A percentile compares a stretch with the other conserved stretches of the same genome.
Evolutionary conservation across 2,888 invertebrate genomes (phyloP).

Genomic region (Cistogaster globosa): DNA sequence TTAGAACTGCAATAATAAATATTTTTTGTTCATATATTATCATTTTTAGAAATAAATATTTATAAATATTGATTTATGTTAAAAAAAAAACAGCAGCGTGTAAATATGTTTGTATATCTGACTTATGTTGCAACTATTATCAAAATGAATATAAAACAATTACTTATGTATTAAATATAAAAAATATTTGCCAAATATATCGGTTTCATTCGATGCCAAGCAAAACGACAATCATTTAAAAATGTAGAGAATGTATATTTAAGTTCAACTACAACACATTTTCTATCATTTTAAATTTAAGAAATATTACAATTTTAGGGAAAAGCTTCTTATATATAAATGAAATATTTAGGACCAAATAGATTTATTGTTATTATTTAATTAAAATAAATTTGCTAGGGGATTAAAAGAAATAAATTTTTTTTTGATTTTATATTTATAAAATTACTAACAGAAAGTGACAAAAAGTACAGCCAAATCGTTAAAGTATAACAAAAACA

Average conservation of each 20-base stretch:
- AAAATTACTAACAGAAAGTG: too few relatives aligned
- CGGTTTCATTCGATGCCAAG: slow-evolving; percentile 26
- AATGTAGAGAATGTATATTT: slow-evolving; percentile 17
- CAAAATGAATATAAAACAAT: slow-evolving; percentile 5
- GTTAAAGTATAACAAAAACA: too few relatives aligned
- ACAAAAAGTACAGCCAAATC: too few relatives aligned
- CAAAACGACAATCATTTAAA: slow-evolving; percentile 52
- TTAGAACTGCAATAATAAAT: slow-evolving; percentile 24
- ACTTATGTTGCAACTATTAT: slow-evolving; percentile 23
- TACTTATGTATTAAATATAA: slow-evolving; percentile 4
- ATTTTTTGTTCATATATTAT: slow-evolving; percentile 18
- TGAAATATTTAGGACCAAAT: slow-evolving; percentile 2
- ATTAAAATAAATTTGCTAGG: too few relatives aligned
- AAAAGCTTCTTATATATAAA: background rate
- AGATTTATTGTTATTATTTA: background rate
- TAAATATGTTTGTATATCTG: slow-evolving; percentile 56
- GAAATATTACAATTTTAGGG: background rate
- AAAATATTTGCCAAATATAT: slow-evolving; percentile 28
- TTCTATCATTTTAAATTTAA: background rate
- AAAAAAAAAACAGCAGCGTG: slow-evolving; percentile 15
- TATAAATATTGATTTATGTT: slow-evolving; percentile 13
- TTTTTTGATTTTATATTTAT: too few relatives aligned
- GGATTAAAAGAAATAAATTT: too few relatives aligned
- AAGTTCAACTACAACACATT: background rate
- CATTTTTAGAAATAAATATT: slow-evolving; percentile 39